Conservation (phyloP, 2,888 invertebrate genomes). For the Eristalis tenax region DNA sequence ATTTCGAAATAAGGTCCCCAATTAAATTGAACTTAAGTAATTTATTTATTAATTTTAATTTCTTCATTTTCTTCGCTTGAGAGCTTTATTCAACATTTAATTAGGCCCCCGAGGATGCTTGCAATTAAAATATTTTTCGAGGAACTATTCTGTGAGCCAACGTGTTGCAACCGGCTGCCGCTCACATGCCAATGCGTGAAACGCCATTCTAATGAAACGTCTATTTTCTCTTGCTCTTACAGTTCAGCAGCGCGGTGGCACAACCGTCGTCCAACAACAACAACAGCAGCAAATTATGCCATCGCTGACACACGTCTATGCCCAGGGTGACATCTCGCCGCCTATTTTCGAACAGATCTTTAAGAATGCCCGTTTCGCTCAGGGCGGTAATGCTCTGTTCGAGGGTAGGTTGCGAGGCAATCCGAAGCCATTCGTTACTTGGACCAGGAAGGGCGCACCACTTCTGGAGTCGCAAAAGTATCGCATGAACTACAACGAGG, state of each 20-base stretch:
- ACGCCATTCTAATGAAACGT: constrained; percentile 16
- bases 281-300: constrained; percentile 79
- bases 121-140: background rate
- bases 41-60: background rate
- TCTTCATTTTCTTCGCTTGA: background rate
- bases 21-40: background rate
- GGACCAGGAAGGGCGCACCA: constrained; percentile 93
- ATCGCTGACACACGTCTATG: constrained; percentile 81
- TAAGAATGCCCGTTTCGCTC: constrained; percentile 96
- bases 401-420: constrained; percentile 95
- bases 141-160: background rate
- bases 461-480: constrained; percentile 93
- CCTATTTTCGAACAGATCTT: constrained; percentile 98
- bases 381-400: constrained; percentile 95
- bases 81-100: constrained; percentile 10
- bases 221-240: constrained; percentile 73
- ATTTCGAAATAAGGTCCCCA: background rate
- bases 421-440: constrained; percentile 94
- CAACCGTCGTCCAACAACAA: constrained; percentile 64
- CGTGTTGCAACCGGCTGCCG: background rate
- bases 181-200: background rate
- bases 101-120: background rate
- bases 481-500: constrained; percentile 94
- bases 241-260: constrained; percentile 78
- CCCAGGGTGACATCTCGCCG: constrained; percentile 91